Evolutionary conservation across 2,888 invertebrate genomes (phyloP).

Genomic region (Harpagoxenus sublaevis): DNA sequence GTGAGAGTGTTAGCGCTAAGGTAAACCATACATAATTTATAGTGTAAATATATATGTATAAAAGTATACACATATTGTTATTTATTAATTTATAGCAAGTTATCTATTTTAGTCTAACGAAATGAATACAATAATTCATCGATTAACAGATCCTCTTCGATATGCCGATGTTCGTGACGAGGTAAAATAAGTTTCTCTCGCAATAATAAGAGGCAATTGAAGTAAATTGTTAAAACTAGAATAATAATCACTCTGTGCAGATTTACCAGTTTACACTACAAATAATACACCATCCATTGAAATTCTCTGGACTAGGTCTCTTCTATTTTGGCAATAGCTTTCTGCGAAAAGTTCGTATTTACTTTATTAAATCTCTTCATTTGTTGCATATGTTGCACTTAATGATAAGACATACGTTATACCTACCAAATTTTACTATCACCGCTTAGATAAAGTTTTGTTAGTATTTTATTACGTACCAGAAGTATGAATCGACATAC

Average conservation of each 20-base stretch:
- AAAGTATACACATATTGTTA: background rate
- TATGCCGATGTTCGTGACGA: background rate
- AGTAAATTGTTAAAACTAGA: background rate
- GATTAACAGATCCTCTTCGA: background rate
- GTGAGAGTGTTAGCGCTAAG: background rate
- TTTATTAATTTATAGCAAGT: background rate
- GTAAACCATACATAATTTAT: background rate
- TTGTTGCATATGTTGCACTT: background rate
- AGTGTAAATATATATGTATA: too few relatives aligned
- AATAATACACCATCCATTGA: background rate
- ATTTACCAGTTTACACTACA: slow-evolving; percentile 29
- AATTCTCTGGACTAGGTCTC: slow-evolving; percentile 22
- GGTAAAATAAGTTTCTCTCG: background rate
- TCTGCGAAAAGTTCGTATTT: background rate
- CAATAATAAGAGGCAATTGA: background rate
- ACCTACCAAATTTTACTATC: background rate
- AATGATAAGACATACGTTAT: background rate
- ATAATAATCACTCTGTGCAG: slow-evolving; percentile 10
- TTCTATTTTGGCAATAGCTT: slow-evolving; percentile 24
- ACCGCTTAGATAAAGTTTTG: background rate
- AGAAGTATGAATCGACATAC: background rate
- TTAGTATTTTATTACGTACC: background rate
- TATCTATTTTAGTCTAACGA: slow-evolving; percentile 4
- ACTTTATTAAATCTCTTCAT: background rate
- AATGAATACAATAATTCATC: background rate